Evolutionary conservation across 1,140 invertebrate species (phyloP), one percentile per base, ranked within the genome.

Genomic region (Cotesia typhae): DNA sequence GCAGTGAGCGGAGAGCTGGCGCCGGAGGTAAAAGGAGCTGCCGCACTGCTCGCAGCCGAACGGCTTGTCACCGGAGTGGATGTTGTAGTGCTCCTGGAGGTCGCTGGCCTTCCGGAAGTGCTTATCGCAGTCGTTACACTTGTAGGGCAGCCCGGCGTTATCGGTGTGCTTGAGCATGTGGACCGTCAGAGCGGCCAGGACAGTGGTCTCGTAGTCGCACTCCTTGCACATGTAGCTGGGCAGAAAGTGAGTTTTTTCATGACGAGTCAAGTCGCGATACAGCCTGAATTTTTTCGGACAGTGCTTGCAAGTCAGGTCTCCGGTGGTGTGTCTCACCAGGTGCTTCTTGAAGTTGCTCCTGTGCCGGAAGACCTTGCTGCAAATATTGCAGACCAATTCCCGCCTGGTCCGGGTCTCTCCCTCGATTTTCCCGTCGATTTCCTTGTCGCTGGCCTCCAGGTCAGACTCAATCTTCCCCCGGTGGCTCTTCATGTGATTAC

Each of bases 111-210:
- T 87, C 38, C 90, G 89, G 77, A 92, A 92, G 0, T 89, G 87
- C 75, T 91, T 91, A 17, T 88, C 87, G 78, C 91, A 92, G 28
- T 90, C 87, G 38, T 87, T 87, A 77, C 91, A 92, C 72, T 89
- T 89, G 80, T 90, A 91, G 1, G 90, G 90, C 5, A 90, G 84
- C 47, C 86, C 80, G 0, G 83, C 74, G 10, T 85, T 84, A 59
- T 85, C 82, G 4, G 81, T 80, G 66, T 87, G 85, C 4, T 81
- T 77, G 1, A 81, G 37, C 84, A 85, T 83, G 72, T 86, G 85
- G 35, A 85, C 85, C 59, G 79, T 84, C 0, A 86, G 67, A 0
- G 85, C 83, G 0, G 83, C 80, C 0, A 84, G 55, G 0, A 85
- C 84, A 0, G 85, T 87, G 0, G 85, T 87, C 65, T 87, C 85